Evolutionary conservation across 2,797 vertebrate species (phyloP).

Genomic region (Bovichtus variegatus): DNA sequence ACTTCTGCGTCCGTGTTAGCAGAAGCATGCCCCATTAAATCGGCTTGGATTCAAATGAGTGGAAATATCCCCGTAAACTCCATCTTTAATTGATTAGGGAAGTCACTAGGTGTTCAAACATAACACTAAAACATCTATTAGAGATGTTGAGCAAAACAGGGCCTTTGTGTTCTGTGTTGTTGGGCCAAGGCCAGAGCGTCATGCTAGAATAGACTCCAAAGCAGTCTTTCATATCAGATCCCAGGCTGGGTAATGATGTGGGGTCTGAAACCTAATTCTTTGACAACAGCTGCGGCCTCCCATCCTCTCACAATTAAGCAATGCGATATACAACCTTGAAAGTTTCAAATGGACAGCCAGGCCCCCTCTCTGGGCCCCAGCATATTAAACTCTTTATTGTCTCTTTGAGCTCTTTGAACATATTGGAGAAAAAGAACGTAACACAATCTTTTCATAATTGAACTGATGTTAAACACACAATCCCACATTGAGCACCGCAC

Average conservation of each 20-base stretch:
- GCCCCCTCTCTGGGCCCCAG: not conserved
- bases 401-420: conserved; percentile 30
- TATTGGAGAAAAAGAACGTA: conserved; percentile 35
- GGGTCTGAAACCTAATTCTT: conserved; percentile 72
- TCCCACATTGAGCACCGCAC: not conserved
- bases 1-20: conserved; percentile 49
- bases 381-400: conserved; percentile 43
- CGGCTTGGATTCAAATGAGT: conserved; percentile 68
- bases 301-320: conserved; percentile 66
- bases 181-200: conserved; percentile 65
- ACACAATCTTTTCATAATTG: conserved; percentile 42
- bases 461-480: not conserved
- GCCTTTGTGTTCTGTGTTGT: conserved; percentile 49
- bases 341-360: conserved; percentile 15
- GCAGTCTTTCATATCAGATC: conserved; percentile 70
- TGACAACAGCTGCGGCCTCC: conserved; percentile 75
- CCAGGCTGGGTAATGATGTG: conserved; percentile 64
- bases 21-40: conserved; percentile 71
- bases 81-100: conserved; percentile 76
- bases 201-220: conserved; percentile 64
- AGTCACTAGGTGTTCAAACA: conserved; percentile 67
- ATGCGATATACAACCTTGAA: conserved; percentile 51
- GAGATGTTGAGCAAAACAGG: conserved; percentile 54
- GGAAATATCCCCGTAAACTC: conserved; percentile 68
- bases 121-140: conserved; percentile 62